These are phyloP conservation scores for Hoplostethus atlanticus DNA, from an alignment of 2,797 vertebrate genomes.

Conservation along the genomic window DNA sequence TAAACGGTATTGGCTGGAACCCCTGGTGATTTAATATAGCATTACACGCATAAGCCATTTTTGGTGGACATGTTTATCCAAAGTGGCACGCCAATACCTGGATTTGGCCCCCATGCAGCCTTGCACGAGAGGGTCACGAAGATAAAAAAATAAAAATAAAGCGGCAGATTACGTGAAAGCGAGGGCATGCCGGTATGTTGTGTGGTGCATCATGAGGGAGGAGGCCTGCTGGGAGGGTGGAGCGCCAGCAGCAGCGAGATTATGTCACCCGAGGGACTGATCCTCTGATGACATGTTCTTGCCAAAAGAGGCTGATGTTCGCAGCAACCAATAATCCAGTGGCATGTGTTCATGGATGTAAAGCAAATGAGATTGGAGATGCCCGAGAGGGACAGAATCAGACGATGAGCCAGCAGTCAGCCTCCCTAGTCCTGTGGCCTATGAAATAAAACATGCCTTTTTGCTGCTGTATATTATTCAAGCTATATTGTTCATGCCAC, in stretches of 20 bases:
- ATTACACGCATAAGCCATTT: background rate
- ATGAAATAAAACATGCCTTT: slow-evolving; percentile 30
- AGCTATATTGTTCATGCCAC: background rate
- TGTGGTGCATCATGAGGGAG: slow-evolving; percentile 3
- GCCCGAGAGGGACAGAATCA: slow-evolving; percentile 10
- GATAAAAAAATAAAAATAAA: background rate
- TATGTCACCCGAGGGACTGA: slow-evolving; percentile 46
- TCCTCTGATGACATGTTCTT: slow-evolving; percentile 43
- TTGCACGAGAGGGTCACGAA: slow-evolving; percentile 8
- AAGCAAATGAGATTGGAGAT: slow-evolving; percentile 43
- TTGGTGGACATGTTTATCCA: background rate
- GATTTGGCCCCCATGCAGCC: slow-evolving; percentile 9
- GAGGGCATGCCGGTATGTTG: slow-evolving; percentile 15
- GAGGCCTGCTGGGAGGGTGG: slow-evolving; percentile 10
- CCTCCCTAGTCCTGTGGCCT: background rate
- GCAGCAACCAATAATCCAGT: slow-evolving; percentile 37
- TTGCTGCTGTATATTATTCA: background rate
- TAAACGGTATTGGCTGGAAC: background rate
- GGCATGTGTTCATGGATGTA: slow-evolving; percentile 39
- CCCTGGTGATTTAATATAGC: background rate
- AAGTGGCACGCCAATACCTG: background rate
- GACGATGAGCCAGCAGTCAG: slow-evolving; percentile 13
- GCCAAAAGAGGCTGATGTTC: slow-evolving; percentile 30
- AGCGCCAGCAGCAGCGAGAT: slow-evolving; percentile 30
- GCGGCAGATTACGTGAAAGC: slow-evolving; percentile 29